Conservation (phyloP, 2,888 invertebrate genomes). For the Caenorhabditis japonica region DNA sequence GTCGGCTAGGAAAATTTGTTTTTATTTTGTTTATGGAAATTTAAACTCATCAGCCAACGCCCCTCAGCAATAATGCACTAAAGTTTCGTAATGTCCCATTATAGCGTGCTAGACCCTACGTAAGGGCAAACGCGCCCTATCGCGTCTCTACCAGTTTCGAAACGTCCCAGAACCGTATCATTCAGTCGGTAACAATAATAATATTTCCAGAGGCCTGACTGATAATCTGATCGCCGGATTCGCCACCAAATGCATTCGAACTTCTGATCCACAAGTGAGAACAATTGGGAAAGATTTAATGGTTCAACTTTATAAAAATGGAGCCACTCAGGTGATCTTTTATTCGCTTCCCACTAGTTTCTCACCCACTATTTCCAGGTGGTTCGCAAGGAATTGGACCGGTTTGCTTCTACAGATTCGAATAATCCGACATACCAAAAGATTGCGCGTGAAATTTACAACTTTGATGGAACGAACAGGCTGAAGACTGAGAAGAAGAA, state of each 20-base stretch:
- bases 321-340: slow-evolving; percentile 15
- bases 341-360: neutral
- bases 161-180: no score
- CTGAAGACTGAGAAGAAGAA: slow-evolving; percentile 41
- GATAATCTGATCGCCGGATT: slow-evolving; percentile 26
- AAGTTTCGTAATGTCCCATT: no score
- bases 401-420: slow-evolving; percentile 41
- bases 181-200: no score
- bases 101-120: no score
- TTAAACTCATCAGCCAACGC: no score
- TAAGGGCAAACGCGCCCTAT: no score
- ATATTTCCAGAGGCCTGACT: slow-evolving; percentile 31
- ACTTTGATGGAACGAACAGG: slow-evolving; percentile 39
- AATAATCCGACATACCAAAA: slow-evolving; percentile 54
- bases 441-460: slow-evolving; percentile 46
- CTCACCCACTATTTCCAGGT: slow-evolving; percentile 12
- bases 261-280: slow-evolving; percentile 43
- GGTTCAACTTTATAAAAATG: slow-evolving; percentile 43
- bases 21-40: no score
- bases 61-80: no score
- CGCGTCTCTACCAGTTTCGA: no score
- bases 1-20: no score
- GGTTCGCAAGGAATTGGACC: slow-evolving; percentile 36
- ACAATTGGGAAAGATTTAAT: slow-evolving; percentile 49
- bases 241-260: slow-evolving; percentile 50